A percentile compares a stretch with the other conserved stretches of the same genome.
Conservation (phyloP, 2,797 vertebrate species). For the Coccyzus lansbergi region DNA sequence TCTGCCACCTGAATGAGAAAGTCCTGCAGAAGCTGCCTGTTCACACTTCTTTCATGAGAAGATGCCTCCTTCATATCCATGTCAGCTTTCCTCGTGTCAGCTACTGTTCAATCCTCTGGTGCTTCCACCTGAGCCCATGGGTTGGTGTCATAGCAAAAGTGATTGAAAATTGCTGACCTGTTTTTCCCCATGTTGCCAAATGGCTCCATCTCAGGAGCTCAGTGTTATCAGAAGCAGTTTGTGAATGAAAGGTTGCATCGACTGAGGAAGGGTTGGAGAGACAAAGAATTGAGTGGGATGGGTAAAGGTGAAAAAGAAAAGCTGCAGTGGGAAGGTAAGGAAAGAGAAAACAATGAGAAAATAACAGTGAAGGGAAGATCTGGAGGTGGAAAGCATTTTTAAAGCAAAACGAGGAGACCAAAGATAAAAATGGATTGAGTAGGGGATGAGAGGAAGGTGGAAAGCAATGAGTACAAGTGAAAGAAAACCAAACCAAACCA, state of each 20-base stretch:
- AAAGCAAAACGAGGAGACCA: background rate
- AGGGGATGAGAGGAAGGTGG: background rate
- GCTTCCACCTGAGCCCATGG: background rate
- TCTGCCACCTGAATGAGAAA: background rate
- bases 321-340: background rate
- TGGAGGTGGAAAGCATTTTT: background rate
- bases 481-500: background rate
- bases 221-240: accelerated
- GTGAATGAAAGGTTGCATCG: background rate
- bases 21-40: background rate
- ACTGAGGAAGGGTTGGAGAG: background rate
- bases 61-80: background rate
- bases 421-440: background rate
- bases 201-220: accelerated
- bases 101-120: background rate
- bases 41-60: background rate
- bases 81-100: background rate
- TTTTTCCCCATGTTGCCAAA: background rate
- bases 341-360: background rate
- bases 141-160: too few relatives aligned
- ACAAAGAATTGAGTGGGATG: background rate
- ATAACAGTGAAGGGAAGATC: background rate
- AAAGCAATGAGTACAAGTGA: background rate
- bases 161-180: background rate
- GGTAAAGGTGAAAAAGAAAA: background rate